Base-by-base conservation (phyloP, 2,113 vertebrate species). In the Carlito syrichta region DNA sequence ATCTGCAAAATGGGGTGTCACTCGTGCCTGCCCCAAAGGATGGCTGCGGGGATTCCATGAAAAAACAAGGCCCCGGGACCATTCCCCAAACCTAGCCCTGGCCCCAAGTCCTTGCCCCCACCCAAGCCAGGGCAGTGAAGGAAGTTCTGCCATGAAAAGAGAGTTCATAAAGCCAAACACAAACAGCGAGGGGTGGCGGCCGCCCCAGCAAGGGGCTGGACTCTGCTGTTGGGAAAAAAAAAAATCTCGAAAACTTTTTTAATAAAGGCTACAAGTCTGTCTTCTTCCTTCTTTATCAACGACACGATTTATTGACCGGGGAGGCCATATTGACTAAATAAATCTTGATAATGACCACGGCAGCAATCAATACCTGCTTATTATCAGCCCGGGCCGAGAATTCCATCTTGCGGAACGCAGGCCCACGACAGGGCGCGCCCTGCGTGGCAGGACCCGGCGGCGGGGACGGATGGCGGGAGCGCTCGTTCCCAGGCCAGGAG, bases 281-380 rank as follows among this genome's bases (percentile, higher is more conserved):
- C 98, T 90, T 94, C 96, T 98, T 98, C 98, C 98, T 98, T 98
- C 98, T 98, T 98, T 98, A 98, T 98, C 98, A 98, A 97, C 96
- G 92, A 98, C 98, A 98, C 97, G 96, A 99, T 98, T 98, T 98
- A 98, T 98, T 98, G 98, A 99, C 97, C 97, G 11, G 0, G 97
- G 98, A 97, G 98, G 98, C 98, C 98, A 98, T 98, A 99, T 98
- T 98, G 98, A 99, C 98, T 98, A 98, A 98, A 99, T 99, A 99
- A 99, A 98, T 99, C 98, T 98, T 98, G 98, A 98, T 99, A 99
- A 99, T 98, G 98, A 98, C 98, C 98, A 96, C 96, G 92, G 98
- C 95, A 97, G 97, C 97, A 98, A 98, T 98, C 98, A 98, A 99
- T 98, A 98, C 96, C 98, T 98, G 98, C 98, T 99, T 98, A 98